Evolutionary conservation across 2,113 vertebrate genomes (phyloP), one percentile per base, ranked within the genome.

Genomic region (Scatophagus argus): DNA sequence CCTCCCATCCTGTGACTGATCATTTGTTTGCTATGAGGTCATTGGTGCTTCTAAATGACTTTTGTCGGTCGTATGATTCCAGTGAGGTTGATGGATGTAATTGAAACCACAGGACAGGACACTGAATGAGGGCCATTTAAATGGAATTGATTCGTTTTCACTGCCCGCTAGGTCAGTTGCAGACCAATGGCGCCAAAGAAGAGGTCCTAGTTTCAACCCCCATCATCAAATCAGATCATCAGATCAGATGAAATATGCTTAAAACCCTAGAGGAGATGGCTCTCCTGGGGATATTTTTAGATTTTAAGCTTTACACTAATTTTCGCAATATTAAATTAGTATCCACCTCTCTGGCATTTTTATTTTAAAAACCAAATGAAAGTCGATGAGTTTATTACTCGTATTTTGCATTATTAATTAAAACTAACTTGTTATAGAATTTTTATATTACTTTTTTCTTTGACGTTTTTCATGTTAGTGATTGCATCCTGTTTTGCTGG

Each of bases 101-200:
- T 90, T 90, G 82, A 83, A 91, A 87, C 80, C 91, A 89, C 87
- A 78, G 73, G 89, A 88, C 81, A 77, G 47, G 65, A 54, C 1
- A 51, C 75, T 52, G 74, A 73, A 64, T 31, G 63, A 81, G n/a
- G 44, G 12, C 10, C 4, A 55, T 61, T 74, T 31, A 5, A 58
- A 72, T 31, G n/a, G 38, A 69, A 61, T 27, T 49, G 23, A 44
- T 55, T 71, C 31, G 34, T 64, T 74, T 34, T 69, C 46, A 55
- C 52, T 11, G 62, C 39, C 52, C 7, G 13, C 23, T 11, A 11
- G 32, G 70, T 44, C 31, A 71, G 46, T 51, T 12, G 23, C 46
- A 74, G 67, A 58, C n/a, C 16, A 51, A 32, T 58, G 36, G 61
- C 3, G 16, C 74, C 60, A 36, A 58, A 16, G 58, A 56, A 65